Evolutionary conservation across 30 jellyfish, hydroid and myxozoan species (phyloP), one percentile per base, ranked within the genome.

Genomic region (Aurelia aurita): DNA sequence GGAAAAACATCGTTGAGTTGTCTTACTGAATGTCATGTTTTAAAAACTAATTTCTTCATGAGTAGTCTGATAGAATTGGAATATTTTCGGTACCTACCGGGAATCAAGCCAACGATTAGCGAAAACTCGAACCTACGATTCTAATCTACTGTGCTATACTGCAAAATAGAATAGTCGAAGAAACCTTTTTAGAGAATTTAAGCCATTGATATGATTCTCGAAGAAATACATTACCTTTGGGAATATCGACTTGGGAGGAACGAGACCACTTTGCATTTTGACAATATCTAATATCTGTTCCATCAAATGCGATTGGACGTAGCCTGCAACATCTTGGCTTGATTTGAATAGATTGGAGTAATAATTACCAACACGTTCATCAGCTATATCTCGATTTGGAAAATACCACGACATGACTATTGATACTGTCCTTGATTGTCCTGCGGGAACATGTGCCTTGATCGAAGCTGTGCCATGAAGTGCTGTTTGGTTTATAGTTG

Each of bases 331-430:
- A 55, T 94, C 99, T 0, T 25, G 55, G 44, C 90, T 75, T 31
- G 96, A 83, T 64, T 73, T 62, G 82, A 88, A 94, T 14, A 94
- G 51, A 61, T 84, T 94, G 53, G 85, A 82, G 88, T 94, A 94
- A 59, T 72, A 94, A 68, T 94, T 94, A 11, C 99, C 99, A 35
- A 94, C 96, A n/a, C 99, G 81, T 71, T 94, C 99, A 45, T 94
- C 99, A 18, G 99, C 93, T 20, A 94, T 60, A 74, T 87, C 99
- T 57, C 96, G 71, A 65, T 94, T 94, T 9, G 99, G 99, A 51
- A 87, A 85, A 69, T 80, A 74, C 99, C 99, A 94, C 8, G 97
- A 95, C 88, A 94, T 47, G 14, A 94, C 74, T 71, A 94, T 88
- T 0, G 96, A 78, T 22, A 94, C 67, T 14, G 89, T 39, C 46